Conservation (phyloP, 1,140 invertebrate species). For the Ceratosolen fusciceps region DNA sequence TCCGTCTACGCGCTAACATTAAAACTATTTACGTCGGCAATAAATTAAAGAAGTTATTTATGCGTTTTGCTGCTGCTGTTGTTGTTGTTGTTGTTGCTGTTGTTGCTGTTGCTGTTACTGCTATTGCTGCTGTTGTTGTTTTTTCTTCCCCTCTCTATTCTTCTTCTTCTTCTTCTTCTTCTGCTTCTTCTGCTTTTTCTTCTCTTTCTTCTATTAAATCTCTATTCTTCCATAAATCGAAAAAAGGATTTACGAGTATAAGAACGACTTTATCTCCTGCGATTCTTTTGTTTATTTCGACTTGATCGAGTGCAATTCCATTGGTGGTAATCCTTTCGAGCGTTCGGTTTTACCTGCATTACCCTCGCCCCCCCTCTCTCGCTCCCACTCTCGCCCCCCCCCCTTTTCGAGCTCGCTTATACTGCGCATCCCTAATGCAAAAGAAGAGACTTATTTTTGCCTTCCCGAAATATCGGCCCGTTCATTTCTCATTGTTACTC, state of each 20-base stretch:
- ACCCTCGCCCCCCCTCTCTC: neutral
- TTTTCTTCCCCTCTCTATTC: too few relatives aligned
- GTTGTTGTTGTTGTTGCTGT: too few relatives aligned
- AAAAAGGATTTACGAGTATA: neutral
- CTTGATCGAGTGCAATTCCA: conserved; percentile 2
- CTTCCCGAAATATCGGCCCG: neutral
- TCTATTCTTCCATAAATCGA: neutral
- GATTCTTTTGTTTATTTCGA: neutral
- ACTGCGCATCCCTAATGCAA: neutral
- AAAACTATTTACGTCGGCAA: too few relatives aligned
- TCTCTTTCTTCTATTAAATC: too few relatives aligned
- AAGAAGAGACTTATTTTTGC: conserved; percentile 1
- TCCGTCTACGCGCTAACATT: too few relatives aligned
- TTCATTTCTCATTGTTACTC: conserved; percentile 26
- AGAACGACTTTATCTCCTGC: neutral
- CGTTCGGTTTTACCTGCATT: neutral
- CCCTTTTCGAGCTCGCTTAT: neutral
- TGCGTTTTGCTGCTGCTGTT: too few relatives aligned
- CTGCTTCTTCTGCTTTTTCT: too few relatives aligned
- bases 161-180: too few relatives aligned
- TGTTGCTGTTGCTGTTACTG: too few relatives aligned
- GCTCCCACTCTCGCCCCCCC: neutral
- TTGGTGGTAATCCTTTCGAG: neutral
- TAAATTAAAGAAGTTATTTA: too few relatives aligned
- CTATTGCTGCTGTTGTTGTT: too few relatives aligned